These are phyloP conservation scores for Pilophorus perplexus DNA, from an alignment of 2,888 invertebrate genomes.

Conservation along the genomic window DNA sequence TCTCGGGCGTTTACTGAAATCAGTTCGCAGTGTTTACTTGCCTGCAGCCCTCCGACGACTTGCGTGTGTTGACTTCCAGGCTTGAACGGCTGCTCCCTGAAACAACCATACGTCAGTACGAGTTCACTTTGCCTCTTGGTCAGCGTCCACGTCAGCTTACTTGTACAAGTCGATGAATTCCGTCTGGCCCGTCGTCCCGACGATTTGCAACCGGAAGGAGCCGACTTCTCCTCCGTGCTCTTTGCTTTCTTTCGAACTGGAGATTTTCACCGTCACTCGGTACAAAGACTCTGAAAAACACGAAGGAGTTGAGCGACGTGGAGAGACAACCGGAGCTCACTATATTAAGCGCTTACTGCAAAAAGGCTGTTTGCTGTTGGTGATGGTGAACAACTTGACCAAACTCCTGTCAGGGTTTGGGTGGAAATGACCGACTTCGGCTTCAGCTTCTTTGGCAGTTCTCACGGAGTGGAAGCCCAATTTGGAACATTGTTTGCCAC, in stretches of 20 bases:
- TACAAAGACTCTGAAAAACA: conserved; percentile 71
- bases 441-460: conserved; percentile 55
- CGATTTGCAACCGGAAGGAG: conserved; percentile 64
- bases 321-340: too few species aligned
- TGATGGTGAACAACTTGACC: conserved; percentile 69
- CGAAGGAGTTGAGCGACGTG: too few species aligned
- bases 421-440: conserved; percentile 55
- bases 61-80: conserved; percentile 68
- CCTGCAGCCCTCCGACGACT: conserved; percentile 65
- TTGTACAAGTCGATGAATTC: conserved; percentile 61
- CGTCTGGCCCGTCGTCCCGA: conserved; percentile 62
- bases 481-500: conserved; percentile 59
- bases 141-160: conserved; percentile 52
- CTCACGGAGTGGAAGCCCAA: conserved; percentile 48
- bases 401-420: conserved; percentile 50
- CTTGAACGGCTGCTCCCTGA: conserved; percentile 60
- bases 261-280: conserved; percentile 69
- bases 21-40: too few species aligned
- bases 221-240: conserved; percentile 78
- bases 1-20: too few species aligned
- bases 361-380: conserved; percentile 67
- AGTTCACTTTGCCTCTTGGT: too few species aligned
- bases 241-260: conserved; percentile 67
- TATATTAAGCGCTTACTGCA: conserved; percentile 67
- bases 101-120: too few species aligned